Base-by-base conservation (phyloP, 1,140 invertebrate species). In the Drosophila suzukii region DNA sequence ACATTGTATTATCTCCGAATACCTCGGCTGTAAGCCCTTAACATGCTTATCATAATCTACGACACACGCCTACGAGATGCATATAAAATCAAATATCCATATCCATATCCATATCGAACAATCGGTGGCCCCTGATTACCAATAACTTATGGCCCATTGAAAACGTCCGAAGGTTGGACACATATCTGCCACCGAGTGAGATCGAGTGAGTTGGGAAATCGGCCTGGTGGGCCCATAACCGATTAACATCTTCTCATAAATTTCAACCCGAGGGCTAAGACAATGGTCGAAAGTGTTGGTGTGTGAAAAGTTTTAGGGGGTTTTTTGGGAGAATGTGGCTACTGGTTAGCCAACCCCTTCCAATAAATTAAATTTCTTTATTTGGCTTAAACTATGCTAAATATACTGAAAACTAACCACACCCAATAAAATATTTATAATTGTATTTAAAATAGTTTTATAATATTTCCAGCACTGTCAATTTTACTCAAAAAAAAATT, bases 91-190 rank as follows among this genome's bases (percentile, higher is more conserved):
- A 15, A 27, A 27, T 43, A 53, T 24, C 20, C 32, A 50, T 53
- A 62, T 57, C 27, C 27, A 34, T 10, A 34, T 34, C 32, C 8
- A 10, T 0, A 56, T 49, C n/a, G 15, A 70, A 66, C 61, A 67
- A 70, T 67, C 50, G 51, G 15, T n/a, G 65, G 62, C 51, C 66
- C 38, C 15, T 53, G 68, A 72, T 60, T 71, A 56, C 39, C 54
- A 30, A 56, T 60, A 65, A 72, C 20, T 71, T 75, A 81, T 72
- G 78, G 38, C 59, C 72, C 74, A 65, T 76, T 76, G 70, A 58
- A 74, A 54, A 12, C 17, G 34, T 46, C 10, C 30, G 78, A 81
- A 76, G 78, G 72, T 62, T 81, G 60, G 43, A 24, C 71, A 44
- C 54, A 43, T 39, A 34, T 34, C 49, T 27, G 39, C 55, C 44